These are phyloP conservation scores for Drosophila crucigera DNA, from an alignment of 2,888 invertebrate species.

Conservation along the genomic window DNA sequence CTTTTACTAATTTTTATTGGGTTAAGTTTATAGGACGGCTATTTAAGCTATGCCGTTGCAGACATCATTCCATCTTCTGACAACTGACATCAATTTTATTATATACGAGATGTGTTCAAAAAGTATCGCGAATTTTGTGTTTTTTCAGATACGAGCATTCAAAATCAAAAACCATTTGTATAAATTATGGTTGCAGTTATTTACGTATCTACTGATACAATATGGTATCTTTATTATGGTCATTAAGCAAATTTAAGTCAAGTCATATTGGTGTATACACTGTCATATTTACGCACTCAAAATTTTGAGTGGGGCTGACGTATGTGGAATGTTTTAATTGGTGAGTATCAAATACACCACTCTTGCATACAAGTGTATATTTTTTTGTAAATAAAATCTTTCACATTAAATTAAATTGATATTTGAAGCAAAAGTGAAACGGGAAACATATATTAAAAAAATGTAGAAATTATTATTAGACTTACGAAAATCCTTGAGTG, in stretches of 20 bases:
- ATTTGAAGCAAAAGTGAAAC: not conserved
- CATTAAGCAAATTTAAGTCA: not conserved
- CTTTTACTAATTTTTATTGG: not conserved
- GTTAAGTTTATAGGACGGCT: not conserved
- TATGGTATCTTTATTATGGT: not conserved
- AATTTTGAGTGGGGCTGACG: not conserved
- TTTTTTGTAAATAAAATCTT: not conserved
- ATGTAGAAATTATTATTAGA: constrained; percentile 15
- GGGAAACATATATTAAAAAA: not conserved
- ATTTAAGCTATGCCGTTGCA: not conserved
- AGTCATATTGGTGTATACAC: not conserved
- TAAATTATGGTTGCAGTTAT: not conserved
- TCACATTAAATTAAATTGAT: not conserved
- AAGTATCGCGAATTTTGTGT: too few species aligned
- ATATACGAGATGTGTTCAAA: too few species aligned
- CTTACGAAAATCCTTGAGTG: constrained; percentile 86
- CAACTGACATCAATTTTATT: not conserved
- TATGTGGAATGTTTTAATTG: not conserved
- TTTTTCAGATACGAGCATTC: too few species aligned
- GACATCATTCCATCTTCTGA: not conserved
- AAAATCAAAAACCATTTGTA: not conserved
- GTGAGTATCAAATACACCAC: not conserved
- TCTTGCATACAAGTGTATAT: not conserved
- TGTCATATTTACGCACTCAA: not conserved
- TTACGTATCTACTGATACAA: not conserved